Evolutionary conservation across 2,888 invertebrate species (phyloP), one percentile per base, ranked within the genome.

Genomic region (Melieria omissa): DNA sequence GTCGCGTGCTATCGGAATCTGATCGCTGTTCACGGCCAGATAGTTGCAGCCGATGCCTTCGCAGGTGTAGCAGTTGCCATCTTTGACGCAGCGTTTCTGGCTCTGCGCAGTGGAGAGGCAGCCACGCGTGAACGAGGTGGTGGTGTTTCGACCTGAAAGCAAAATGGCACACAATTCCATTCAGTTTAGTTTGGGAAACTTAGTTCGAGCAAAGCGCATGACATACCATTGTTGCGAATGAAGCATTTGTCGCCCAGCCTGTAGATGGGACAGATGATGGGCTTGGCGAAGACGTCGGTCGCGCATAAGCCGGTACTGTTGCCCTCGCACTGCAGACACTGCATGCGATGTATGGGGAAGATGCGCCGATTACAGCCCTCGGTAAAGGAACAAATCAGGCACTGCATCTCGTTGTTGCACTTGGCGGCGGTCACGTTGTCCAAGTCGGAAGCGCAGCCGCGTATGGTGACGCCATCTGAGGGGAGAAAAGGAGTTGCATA

Each of bases 11-110:
- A 79, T 16, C 4, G 86, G 86, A 45, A 86, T 83, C 0, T 75
- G 71, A 0, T 74, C 65, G 4, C 78, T 74, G 62, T 81, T 81
- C 46, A 77, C 61, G 44, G 68, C 65, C 14, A 85, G 76, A 73
- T 79, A 80, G 72, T 86, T 86, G 74, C 86, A 86, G 61, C 85
- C 86, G 52, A 75, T 72, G 6, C 86, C 86, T 8, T 84, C 83
- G 71, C 86, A 86, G 57, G 79, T 79, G 70, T 69, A 85, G 71
- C 86, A 86, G 68, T 82, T 78, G 41, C 78, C 75, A 1, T 77
- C 74, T 61, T 80, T 75, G 12, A 79, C 65, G 73, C 86, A 86
- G 61, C 80, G 67, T 58, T 83, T 84, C 29, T 80, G 77, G 14
- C 77, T 75, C 44, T 80, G 78, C 5, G 81, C 82, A 1, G 80